Conservation (phyloP, 1,140 invertebrate genomes). For the Xylocopa sonorina region DNA sequence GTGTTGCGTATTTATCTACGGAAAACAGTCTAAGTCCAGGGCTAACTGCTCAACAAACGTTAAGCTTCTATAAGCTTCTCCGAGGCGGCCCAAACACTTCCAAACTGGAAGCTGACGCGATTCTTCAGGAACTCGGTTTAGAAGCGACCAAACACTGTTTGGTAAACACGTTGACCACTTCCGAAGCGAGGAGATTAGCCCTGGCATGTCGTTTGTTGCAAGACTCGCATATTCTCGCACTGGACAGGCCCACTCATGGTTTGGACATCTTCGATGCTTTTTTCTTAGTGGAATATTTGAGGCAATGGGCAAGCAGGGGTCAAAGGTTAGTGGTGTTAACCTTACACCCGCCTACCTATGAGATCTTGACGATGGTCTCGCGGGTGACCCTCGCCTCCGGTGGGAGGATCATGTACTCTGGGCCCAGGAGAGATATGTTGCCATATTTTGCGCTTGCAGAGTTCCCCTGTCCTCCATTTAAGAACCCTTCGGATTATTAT, state of each 20-base stretch:
- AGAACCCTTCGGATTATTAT: constrained; percentile 98
- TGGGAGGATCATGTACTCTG: constrained; percentile 95
- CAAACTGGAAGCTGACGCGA: constrained; percentile 76
- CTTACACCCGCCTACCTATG: constrained; percentile 95
- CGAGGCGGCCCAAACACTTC: constrained; percentile 81
- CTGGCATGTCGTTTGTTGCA: constrained; percentile 94
- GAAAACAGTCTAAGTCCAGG: constrained; percentile 83
- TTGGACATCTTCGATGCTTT: constrained; percentile 99
- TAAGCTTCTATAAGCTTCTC: constrained; percentile 90
- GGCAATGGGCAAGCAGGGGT: constrained; percentile 94
- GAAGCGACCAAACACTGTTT: constrained; percentile 89
- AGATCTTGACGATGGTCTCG: constrained; percentile 97
- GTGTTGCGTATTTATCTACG: constrained; percentile 78
- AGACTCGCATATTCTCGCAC: constrained; percentile 90
- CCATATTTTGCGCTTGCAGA: constrained; percentile 96
- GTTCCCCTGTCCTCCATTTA: constrained; percentile 97
- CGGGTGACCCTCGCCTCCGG: constrained; percentile 93
- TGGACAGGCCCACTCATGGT: constrained; percentile 94
- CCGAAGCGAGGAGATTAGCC: constrained; percentile 92
- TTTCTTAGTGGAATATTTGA: constrained; percentile 95
- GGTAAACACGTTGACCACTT: constrained; percentile 88
- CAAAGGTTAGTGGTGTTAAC: constrained; percentile 94
- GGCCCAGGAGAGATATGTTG: constrained; percentile 93
- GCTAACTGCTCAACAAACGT: constrained; percentile 91
- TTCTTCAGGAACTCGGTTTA: constrained; percentile 93